Percentiles rank a stretch among this genome's conserved stretches.
Evolutionary conservation across 2,113 vertebrate species (phyloP).

Genomic region (Pluvialis apricaria): DNA sequence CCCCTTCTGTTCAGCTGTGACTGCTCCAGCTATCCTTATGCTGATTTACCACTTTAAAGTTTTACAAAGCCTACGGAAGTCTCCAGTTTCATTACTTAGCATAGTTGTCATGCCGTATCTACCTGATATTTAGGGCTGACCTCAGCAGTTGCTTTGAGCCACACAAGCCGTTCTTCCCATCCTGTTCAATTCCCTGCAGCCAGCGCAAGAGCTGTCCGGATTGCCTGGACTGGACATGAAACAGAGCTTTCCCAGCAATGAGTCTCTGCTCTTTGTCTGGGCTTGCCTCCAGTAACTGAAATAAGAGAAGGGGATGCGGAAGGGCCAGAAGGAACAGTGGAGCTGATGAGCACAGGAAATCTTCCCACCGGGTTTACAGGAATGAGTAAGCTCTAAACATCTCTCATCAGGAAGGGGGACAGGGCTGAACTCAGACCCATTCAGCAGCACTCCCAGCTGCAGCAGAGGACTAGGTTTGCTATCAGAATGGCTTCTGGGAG

Average conservation of each 20-base stretch:
- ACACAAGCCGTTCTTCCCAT: not conserved
- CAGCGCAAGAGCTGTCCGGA: not conserved
- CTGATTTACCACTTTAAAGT: not conserved
- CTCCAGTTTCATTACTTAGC: not conserved
- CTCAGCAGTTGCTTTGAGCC: not conserved
- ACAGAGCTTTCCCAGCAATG: not conserved
- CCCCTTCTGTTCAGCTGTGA: not conserved
- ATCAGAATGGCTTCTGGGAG: not conserved
- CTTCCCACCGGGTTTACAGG: not conserved
- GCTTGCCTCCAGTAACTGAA: not conserved
- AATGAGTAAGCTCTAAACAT: not conserved
- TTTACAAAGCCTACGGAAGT: not conserved
- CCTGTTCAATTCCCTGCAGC: not conserved
- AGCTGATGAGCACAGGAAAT: not conserved
- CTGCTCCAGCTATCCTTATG: not conserved
- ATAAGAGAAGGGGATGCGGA: not conserved
- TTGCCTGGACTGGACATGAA: not conserved
- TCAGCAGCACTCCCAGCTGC: not conserved
- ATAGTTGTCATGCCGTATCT: not conserved
- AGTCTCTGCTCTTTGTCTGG: not conserved
- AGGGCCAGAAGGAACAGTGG: not conserved
- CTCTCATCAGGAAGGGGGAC: not conserved
- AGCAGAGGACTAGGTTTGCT: not conserved
- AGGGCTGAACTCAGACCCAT: not conserved
- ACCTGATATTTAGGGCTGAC: not conserved